Evolutionary conservation across 1,140 invertebrate species (phyloP).

Genomic region (Fopius arisanus): DNA sequence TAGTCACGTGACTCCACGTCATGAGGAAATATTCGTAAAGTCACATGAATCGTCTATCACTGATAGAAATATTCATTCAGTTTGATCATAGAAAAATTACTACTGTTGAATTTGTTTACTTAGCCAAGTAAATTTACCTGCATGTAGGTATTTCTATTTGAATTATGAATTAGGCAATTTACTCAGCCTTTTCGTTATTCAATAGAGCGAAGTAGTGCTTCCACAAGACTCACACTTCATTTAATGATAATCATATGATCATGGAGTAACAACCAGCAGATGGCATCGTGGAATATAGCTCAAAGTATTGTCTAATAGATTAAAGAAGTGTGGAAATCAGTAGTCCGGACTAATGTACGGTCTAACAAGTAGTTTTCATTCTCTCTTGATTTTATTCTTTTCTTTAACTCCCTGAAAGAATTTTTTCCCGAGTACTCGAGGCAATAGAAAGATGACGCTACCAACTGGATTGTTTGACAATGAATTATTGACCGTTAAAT

Average conservation of each 20-base stretch:
- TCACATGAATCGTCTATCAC: constrained; percentile 19
- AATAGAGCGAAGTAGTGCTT: no score
- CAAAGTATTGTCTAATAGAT: background rate
- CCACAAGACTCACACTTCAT: background rate
- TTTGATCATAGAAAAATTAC: no score
- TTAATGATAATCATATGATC: background rate
- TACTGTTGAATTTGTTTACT: no score
- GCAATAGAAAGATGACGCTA: background rate
- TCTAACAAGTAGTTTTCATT: background rate
- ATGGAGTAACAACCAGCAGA: background rate
- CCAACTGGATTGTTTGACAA: background rate
- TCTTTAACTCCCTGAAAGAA: background rate
- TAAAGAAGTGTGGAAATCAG: background rate
- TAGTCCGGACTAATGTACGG: background rate
- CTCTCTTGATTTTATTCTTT: background rate
- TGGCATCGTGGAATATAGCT: background rate
- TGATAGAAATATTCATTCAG: constrained; percentile 15
- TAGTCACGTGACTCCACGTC: constrained; percentile 24
- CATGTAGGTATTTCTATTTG: no score
- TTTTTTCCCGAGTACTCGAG: background rate
- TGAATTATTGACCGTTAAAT: background rate
- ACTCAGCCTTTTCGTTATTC: background rate
- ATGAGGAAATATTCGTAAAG: background rate
- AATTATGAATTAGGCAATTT: no score
- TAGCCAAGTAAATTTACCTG: no score